These are phyloP conservation scores for Delichon dasypus DNA, from an alignment of 2,797 vertebrate genomes.

Conservation along the genomic window DNA sequence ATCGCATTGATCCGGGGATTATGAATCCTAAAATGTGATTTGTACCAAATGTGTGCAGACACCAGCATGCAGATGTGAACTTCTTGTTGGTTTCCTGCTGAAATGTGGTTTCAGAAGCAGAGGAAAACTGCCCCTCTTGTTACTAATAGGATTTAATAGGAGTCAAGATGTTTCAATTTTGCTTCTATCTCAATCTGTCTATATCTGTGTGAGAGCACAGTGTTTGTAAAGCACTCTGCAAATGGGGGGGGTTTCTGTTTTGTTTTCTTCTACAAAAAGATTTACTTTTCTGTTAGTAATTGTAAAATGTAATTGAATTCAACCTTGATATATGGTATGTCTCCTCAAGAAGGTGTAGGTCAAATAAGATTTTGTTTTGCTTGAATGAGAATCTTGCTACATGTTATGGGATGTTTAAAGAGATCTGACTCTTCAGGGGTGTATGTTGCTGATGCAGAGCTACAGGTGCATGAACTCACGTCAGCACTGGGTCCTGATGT, in stretches of 20 bases:
- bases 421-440: neutral
- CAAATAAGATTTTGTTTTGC: neutral
- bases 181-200: neutral
- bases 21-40: neutral
- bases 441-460: neutral
- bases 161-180: neutral
- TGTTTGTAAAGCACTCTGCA: neutral
- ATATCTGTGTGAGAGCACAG: neutral
- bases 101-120: neutral
- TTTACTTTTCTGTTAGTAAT: neutral
- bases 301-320: neutral
- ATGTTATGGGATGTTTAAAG: neutral
- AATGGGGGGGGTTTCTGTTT: neutral
- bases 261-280: neutral
- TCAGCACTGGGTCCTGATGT: fast-evolving
- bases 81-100: neutral
- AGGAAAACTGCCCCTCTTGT: neutral
- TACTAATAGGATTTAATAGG: neutral
- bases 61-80: neutral
- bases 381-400: neutral
- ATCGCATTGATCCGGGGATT: neutral
- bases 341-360: neutral
- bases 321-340: fast-evolving
- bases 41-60: neutral
- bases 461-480: neutral